phyloP scores from a whole-genome alignment of 2,797 vertebrate species.

The Neopelma chrysocephalum region DNA sequence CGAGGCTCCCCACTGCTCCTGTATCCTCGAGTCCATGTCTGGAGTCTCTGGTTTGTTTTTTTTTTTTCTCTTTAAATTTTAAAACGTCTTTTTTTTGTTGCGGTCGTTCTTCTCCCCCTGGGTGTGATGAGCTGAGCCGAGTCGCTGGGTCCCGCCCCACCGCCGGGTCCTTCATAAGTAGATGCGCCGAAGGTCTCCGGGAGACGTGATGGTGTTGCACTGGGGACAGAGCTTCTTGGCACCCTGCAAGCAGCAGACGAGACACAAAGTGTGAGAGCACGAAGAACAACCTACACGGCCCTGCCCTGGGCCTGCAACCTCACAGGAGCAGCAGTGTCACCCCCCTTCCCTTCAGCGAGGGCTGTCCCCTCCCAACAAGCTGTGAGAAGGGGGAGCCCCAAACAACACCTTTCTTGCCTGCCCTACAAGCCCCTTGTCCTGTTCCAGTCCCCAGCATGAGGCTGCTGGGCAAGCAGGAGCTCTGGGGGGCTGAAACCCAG shows the following conservation, averaged over 20 bases:
- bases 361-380: neutral
- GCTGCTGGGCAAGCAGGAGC: neutral
- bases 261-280: neutral
- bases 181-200: conserved; percentile 95
- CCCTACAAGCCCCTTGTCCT: neutral
- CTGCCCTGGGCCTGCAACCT: neutral
- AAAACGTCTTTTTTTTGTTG: conserved; percentile 54
- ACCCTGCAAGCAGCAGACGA: conserved; percentile 79
- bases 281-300: neutral
- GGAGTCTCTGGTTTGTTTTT: conserved; percentile 55
- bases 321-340: neutral
- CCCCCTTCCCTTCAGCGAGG: neutral
- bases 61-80: neutral
- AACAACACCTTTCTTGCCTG: neutral
- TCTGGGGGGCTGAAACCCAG: neutral
- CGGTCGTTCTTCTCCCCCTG: conserved; percentile 37
- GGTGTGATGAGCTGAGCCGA: conserved; percentile 47
- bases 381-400: neutral
- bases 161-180: conserved; percentile 89
- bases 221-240: conserved; percentile 99
- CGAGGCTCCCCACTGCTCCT: conserved; percentile 46
- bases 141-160: conserved; percentile 36
- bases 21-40: conserved; percentile 41
- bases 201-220: conserved; percentile 99
- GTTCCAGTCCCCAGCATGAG: neutral